Percentiles rank a stretch among this genome's conserved stretches.
Evolutionary conservation across 2,888 invertebrate species (phyloP).

Genomic region (Cenopis cana): DNA sequence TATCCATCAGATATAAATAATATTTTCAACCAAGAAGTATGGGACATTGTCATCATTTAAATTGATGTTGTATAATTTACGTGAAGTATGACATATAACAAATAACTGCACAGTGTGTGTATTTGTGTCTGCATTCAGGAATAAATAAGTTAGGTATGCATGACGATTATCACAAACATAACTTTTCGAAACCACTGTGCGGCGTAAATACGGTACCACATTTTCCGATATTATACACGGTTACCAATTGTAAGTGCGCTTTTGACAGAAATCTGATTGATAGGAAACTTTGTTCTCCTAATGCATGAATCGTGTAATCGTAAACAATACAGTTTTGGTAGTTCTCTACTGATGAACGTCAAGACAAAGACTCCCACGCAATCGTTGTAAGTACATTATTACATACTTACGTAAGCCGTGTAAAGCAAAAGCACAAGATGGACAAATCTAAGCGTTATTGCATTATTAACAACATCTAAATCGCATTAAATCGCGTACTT

Average conservation of each 20-base stretch:
- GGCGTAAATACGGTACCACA: constrained; percentile 4
- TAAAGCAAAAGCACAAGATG: background rate
- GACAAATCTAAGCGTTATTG: background rate
- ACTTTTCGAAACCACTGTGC: constrained; percentile 6
- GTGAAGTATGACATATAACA: background rate
- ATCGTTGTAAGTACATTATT: background rate
- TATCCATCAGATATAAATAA: background rate
- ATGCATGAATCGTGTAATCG: constrained; percentile 59
- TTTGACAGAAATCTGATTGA: constrained; percentile 49
- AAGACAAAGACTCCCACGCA: constrained; percentile 32
- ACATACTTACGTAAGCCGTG: constrained; percentile 24
- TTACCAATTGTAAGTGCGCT: constrained; percentile 46
- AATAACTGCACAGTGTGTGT: background rate
- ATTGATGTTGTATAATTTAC: background rate
- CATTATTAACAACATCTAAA: background rate
- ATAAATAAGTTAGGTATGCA: background rate
- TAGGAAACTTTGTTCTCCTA: constrained; percentile 51
- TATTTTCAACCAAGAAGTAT: background rate
- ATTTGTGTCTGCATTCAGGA: background rate
- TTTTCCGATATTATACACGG: constrained; percentile 33
- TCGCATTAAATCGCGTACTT: background rate
- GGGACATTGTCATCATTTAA: background rate
- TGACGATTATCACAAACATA: background rate
- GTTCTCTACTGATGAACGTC: constrained; percentile 46
- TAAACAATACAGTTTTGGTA: constrained; percentile 54